phyloP scores from a whole-genome alignment of 92 coral and sea anemone genomes.

The Metridium senile region DNA sequence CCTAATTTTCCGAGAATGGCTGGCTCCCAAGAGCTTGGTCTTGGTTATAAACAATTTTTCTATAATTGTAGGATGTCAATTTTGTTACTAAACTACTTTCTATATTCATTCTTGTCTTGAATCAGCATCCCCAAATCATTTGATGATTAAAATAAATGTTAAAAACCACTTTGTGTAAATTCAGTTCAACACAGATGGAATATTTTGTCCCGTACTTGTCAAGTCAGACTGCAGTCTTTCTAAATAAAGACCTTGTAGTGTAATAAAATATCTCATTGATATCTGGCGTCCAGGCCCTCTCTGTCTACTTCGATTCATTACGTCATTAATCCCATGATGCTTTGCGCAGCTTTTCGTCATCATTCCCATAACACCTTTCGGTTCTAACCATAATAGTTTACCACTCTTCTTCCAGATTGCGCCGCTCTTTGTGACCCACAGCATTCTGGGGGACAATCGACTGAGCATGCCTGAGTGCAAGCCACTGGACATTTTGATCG shows the following conservation, averaged over 20 bases:
- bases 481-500: constrained; percentile 27
- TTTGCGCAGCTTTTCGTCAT: not conserved
- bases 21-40: no score
- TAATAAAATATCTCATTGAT: not conserved
- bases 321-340: constrained; percentile 5
- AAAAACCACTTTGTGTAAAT: not conserved
- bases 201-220: not conserved
- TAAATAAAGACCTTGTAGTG: constrained; percentile 7
- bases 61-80: no score
- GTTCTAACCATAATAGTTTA: constrained; percentile 11
- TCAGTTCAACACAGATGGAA: not conserved
- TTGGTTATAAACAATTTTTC: no score
- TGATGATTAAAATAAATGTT: not conserved
- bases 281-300: constrained; percentile 16
- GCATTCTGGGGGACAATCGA: constrained; percentile 30
- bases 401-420: not conserved
- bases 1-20: no score
- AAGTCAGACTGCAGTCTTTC: not conserved
- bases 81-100: no score
- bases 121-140: not conserved
- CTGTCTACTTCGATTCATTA: not conserved
- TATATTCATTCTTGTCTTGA: no score
- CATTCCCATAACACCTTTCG: not conserved
- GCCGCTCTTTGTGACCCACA: constrained; percentile 6
- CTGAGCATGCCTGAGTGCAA: constrained; percentile 17